These are phyloP conservation scores for Drosophila simulans DNA, from an alignment of 1,140 invertebrate species.

Conservation along the genomic window DNA sequence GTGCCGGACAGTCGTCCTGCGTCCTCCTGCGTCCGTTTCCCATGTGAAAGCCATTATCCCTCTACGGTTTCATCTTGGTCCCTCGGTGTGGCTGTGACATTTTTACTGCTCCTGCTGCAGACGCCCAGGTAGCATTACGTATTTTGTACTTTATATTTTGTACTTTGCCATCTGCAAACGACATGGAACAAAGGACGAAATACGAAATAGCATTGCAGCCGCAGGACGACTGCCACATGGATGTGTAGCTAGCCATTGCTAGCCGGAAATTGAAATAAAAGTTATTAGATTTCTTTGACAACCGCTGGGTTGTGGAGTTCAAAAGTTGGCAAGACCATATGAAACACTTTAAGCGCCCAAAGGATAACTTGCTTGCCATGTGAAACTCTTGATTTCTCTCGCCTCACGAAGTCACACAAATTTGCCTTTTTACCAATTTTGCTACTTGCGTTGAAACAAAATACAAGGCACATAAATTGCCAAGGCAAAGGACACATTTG, in stretches of 20 bases:
- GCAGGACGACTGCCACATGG: constrained; percentile 29
- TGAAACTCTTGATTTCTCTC: constrained; percentile 22
- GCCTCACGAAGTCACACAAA: constrained; percentile 18
- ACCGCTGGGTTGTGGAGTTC: constrained; percentile 1
- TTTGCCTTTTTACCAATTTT: constrained; percentile 26
- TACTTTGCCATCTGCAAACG: constrained; percentile 46
- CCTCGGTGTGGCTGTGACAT: constrained; percentile 35
- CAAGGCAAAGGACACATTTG: constrained; percentile 50
- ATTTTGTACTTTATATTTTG: constrained; percentile 17
- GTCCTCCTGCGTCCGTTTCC: neutral
- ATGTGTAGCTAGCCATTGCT: constrained; percentile 1
- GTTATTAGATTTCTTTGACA: constrained; percentile 55
- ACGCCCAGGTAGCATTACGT: constrained; percentile 42
- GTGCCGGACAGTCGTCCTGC: constrained; percentile 21
- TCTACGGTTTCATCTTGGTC: constrained; percentile 27
- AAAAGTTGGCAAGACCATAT: neutral
- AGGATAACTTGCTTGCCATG: constrained; percentile 22
- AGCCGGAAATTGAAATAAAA: constrained; percentile 48
- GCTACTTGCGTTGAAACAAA: constrained; percentile 32
- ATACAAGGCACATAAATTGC: constrained; percentile 53
- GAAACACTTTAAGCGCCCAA: constrained; percentile 19
- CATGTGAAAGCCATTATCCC: constrained; percentile 24
- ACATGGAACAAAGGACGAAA: constrained; percentile 55
- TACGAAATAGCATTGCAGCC: constrained; percentile 21
- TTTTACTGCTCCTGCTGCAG: constrained; percentile 44